These are phyloP conservation scores for Channa maculata DNA, from an alignment of 2,113 vertebrate genomes.

Conservation along the genomic window DNA sequence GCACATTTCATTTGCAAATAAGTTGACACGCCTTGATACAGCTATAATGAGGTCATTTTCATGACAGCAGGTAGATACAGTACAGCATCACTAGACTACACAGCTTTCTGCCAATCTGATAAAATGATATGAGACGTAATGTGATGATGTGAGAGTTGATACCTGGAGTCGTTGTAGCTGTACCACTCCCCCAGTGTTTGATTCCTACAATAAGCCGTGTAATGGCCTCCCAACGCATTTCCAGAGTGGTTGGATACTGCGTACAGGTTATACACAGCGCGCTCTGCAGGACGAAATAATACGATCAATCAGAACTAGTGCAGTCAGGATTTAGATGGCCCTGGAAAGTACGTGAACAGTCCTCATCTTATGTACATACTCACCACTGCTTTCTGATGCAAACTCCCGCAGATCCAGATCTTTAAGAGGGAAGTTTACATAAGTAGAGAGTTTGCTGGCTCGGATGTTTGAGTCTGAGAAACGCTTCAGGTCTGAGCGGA, in stretches of 20 bases:
- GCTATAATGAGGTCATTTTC: background rate
- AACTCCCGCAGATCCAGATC: slow-evolving; percentile 95
- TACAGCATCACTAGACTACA: background rate
- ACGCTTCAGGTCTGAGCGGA: slow-evolving; percentile 91
- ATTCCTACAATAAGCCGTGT: slow-evolving; percentile 95
- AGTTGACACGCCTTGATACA: background rate
- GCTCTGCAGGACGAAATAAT: slow-evolving; percentile 79
- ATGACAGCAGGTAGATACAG: slow-evolving; percentile 15
- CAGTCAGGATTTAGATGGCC: background rate
- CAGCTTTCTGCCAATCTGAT: slow-evolving; percentile 15
- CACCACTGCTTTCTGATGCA: slow-evolving; percentile 89
- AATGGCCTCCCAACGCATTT: slow-evolving; percentile 94
- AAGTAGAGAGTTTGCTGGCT: slow-evolving; percentile 94
- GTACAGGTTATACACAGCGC: slow-evolving; percentile 92
- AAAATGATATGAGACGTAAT: background rate
- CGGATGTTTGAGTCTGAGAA: slow-evolving; percentile 93
- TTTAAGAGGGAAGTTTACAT: slow-evolving; percentile 93
- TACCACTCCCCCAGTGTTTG: slow-evolving; percentile 91
- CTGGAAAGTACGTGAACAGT: background rate
- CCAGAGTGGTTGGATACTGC: slow-evolving; percentile 97
- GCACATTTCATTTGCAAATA: background rate
- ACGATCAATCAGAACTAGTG: background rate
- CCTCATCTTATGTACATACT: slow-evolving; percentile 62
- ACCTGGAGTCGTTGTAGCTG: slow-evolving; percentile 96
- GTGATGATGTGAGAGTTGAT: slow-evolving; percentile 35